These are phyloP conservation scores for Prunella himalayana DNA, from an alignment of 2,113 vertebrate species.

Conservation along the genomic window DNA sequence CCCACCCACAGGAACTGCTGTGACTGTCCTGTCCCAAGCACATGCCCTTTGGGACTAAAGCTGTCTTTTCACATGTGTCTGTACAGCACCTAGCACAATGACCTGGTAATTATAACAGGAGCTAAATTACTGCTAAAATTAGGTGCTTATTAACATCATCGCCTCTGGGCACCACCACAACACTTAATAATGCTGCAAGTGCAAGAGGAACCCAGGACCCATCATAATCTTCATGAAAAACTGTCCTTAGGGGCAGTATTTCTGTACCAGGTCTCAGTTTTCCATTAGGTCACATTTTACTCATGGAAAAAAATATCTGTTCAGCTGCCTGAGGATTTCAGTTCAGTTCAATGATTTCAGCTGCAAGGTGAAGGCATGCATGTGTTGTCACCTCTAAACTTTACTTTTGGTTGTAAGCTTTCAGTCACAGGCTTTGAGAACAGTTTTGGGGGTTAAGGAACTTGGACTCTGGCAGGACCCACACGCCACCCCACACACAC, in stretches of 20 bases:
- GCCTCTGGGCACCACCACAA: conserved; percentile 38
- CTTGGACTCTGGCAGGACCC: not conserved
- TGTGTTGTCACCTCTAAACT: not conserved
- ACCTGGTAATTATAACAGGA: conserved; percentile 48
- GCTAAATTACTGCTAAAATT: conserved; percentile 57
- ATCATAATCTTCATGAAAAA: not conserved
- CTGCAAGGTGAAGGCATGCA: not conserved
- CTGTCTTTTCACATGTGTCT: not conserved
- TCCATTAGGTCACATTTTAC: not conserved
- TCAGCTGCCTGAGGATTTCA: not conserved
- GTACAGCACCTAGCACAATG: not conserved
- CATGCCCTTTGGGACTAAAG: not conserved
- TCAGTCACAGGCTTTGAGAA: not conserved
- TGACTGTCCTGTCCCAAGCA: not conserved
- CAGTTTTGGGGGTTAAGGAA: not conserved
- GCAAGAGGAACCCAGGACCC: not conserved
- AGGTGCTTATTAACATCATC: conserved; percentile 44
- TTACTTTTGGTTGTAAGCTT: not conserved
- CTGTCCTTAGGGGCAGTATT: conserved; percentile 10
- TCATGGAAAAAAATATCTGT: not conserved
- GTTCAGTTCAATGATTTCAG: not conserved
- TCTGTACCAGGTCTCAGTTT: not conserved
- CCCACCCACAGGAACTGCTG: not conserved
- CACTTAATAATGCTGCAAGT: not conserved
- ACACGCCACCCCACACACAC: not conserved